Conservation (phyloP, 2,888 invertebrate genomes). For the Arge pagana region DNA sequence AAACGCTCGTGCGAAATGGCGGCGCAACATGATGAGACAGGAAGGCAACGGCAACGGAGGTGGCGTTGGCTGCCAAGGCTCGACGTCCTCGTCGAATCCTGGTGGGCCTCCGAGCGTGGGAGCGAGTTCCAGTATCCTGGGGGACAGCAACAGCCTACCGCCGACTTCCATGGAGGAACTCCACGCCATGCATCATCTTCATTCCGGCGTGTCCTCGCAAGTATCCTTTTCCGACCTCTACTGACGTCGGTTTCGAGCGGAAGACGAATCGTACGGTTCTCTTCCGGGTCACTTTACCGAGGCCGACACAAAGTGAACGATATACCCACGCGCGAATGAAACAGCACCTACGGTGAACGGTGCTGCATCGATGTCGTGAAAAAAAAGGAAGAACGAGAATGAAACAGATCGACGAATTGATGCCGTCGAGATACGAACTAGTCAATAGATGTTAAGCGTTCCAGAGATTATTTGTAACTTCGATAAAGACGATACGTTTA, state of each 20-base stretch:
- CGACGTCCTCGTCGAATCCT: conserved; percentile 53
- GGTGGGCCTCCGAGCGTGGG: conserved; percentile 52
- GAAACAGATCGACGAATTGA: too few species aligned
- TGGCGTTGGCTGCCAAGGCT: conserved; percentile 50
- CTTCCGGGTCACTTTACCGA: conserved; percentile 30
- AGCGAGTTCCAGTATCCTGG: conserved; percentile 55
- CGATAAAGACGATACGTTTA: too few species aligned
- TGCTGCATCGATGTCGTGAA: too few species aligned
- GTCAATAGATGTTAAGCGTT: too few species aligned
- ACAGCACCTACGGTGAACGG: too few species aligned
- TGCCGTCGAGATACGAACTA: too few species aligned
- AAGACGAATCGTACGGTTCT: conserved; percentile 33
- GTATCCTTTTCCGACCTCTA: conserved; percentile 58
- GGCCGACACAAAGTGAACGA: too few species aligned
- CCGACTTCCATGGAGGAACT: conserved; percentile 62
- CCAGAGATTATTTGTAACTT: too few species aligned
- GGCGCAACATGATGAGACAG: conserved; percentile 89
- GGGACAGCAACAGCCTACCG: conserved; percentile 60
- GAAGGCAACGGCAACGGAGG: conserved; percentile 61
- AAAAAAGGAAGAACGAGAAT: too few species aligned
- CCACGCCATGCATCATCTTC: conserved; percentile 61
- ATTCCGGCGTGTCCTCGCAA: conserved; percentile 58
- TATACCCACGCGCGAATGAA: too few species aligned
- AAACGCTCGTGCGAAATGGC: conserved; percentile 98
- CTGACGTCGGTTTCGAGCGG: conserved; percentile 49